Percentiles rank a stretch among this genome's conserved stretches.
phyloP scores from a whole-genome alignment of 1,140 invertebrate species.

The Tetranychus urticae region DNA sequence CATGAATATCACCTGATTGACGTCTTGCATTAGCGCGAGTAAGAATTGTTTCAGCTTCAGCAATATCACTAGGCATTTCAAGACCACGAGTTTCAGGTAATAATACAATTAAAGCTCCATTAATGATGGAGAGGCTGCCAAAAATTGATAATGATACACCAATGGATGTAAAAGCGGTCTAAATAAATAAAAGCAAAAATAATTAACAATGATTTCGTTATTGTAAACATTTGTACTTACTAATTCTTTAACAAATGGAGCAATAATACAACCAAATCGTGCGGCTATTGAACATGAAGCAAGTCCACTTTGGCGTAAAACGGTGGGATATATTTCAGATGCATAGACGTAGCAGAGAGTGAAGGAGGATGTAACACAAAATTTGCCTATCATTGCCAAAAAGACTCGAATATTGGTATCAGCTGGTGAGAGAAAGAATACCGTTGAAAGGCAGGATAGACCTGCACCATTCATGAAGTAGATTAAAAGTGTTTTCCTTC shows the following conservation, averaged over 20 bases:
- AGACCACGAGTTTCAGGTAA: background rate
- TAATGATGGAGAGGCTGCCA: background rate
- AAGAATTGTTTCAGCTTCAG: background rate
- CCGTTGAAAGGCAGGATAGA: conserved; percentile 18
- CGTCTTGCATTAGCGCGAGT: background rate
- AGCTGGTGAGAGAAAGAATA: background rate
- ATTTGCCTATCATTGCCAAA: conserved; percentile 51
- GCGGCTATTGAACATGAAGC: conserved; percentile 19
- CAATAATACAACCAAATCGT: conserved; percentile 19
- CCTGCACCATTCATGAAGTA: conserved; percentile 4
- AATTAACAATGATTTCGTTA: background rate
- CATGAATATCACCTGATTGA: background rate
- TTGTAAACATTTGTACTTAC: conserved; percentile 9
- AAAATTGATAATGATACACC: background rate
- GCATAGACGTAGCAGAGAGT: conserved; percentile 54
- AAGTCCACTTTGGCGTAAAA: conserved; percentile 19
- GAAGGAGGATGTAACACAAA: conserved; percentile 54
- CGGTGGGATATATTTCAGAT: conserved; percentile 55
- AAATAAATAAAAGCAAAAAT: background rate
- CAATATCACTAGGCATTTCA: background rate
- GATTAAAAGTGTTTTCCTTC: background rate
- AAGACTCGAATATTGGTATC: conserved; percentile 21
- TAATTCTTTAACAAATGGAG: conserved; percentile 27
- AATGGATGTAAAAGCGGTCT: background rate
- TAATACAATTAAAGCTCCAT: background rate